phyloP scores from a whole-genome alignment of 1,140 invertebrate genomes.

The Nixonia krombeini region DNA sequence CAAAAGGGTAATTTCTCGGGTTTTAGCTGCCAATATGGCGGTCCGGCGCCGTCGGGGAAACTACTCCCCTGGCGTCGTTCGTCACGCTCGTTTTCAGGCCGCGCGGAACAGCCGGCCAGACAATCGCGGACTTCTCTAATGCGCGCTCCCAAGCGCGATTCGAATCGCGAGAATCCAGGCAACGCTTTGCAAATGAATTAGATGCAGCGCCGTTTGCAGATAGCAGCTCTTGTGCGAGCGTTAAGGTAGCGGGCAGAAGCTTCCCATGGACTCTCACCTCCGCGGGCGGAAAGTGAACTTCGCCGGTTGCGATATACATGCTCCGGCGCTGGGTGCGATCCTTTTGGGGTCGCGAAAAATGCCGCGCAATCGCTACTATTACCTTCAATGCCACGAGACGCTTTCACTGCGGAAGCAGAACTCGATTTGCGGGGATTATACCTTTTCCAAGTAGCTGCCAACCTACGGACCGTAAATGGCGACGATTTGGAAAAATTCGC shows the following conservation, averaged over 20 bases:
- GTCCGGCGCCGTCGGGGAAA: no score
- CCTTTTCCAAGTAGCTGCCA: slow-evolving; percentile 28
- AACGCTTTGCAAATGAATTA: slow-evolving; percentile 33
- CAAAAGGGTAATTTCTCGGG: no score
- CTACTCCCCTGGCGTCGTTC: no score
- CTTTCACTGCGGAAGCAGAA: slow-evolving; percentile 62
- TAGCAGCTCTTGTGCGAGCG: slow-evolving; percentile 51
- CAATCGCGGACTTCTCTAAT: no score
- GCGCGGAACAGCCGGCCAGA: no score
- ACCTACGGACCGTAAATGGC: slow-evolving; percentile 30
- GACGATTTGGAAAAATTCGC: slow-evolving; percentile 33
- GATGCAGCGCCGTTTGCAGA: slow-evolving; percentile 41
- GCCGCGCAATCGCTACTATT: slow-evolving; percentile 59
- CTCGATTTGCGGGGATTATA: slow-evolving; percentile 37
- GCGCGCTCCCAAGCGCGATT: no score
- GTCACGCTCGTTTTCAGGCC: no score
- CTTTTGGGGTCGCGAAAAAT: slow-evolving; percentile 64
- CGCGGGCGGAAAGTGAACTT: slow-evolving; percentile 68
- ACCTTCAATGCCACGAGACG: slow-evolving; percentile 62
- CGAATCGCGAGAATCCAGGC: slow-evolving; percentile 9
- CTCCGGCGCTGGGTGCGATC: slow-evolving; percentile 54
- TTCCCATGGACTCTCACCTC: slow-evolving; percentile 72
- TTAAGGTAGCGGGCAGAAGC: slow-evolving; percentile 68
- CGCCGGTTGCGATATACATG: slow-evolving; percentile 44
- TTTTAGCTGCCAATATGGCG: no score